phyloP scores from a whole-genome alignment of 2,113 vertebrate genomes.

The Callorhinus ursinus region DNA sequence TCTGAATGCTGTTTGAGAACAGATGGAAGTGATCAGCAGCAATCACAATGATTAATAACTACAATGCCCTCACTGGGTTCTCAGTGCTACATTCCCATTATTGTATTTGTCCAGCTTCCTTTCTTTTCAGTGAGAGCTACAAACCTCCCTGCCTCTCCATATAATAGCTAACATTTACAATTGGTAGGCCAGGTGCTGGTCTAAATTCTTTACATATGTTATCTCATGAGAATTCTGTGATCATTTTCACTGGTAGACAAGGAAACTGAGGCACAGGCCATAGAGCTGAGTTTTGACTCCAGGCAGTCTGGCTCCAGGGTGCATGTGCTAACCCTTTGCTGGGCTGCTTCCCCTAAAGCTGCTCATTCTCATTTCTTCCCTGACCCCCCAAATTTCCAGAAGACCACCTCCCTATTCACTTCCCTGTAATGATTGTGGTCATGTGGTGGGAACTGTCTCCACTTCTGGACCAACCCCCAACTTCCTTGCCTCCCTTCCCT shows the following conservation, averaged over 20 bases:
- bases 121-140: constrained; percentile 20
- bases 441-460: not conserved
- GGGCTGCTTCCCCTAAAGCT: not conserved
- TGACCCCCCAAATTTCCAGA: not conserved
- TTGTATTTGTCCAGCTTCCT: constrained; percentile 33
- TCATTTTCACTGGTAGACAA: not conserved
- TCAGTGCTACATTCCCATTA: not conserved
- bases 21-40: constrained; percentile 77
- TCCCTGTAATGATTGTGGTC: not conserved
- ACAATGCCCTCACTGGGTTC: constrained; percentile 50
- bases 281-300: not conserved
- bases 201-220: constrained; percentile 11
- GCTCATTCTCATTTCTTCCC: not conserved
- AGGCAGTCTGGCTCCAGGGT: not conserved
- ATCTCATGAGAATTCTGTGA: not conserved
- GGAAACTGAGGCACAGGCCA: not conserved
- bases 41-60: constrained; percentile 73
- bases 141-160: constrained; percentile 10
- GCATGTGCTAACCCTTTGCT: not conserved
- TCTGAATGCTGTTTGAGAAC: constrained; percentile 62
- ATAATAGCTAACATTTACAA: constrained; percentile 36
- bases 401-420: not conserved
- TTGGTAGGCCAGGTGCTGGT: constrained; percentile 54
- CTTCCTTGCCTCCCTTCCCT: not conserved
- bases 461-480: not conserved